Evolutionary conservation across 2,888 invertebrate genomes (phyloP), one percentile per base, ranked within the genome.

Genomic region (Chrysomela aeneicollis): DNA sequence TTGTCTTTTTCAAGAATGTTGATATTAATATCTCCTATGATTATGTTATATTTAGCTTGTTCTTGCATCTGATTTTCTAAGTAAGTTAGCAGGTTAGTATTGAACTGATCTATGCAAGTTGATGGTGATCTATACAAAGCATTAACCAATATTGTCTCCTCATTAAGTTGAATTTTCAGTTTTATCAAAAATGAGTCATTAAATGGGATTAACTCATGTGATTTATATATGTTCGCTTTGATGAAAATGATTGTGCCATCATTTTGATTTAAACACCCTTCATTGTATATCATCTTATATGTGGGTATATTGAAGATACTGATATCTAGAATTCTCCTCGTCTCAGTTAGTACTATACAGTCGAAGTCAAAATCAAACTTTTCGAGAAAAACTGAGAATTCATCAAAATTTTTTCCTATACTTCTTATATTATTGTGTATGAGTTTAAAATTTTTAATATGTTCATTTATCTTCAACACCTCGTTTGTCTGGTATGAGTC

Each of bases 341-440:
- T 59, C 21, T 47, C 59, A 1, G 59, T 49, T 12, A 57, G n/a
- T 9, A 57, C 42, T 17, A 57, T 30, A 22, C 8, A 42, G 4
- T 57, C 57, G 5, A 26, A 42, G 9, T 22, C 42, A 37, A 17
- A 10, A 18, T 57, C 42, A 2, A 37, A 17, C 9, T 46, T 17
- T 22, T 21, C 17, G 1, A 57, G 19, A n/a, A 42, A 42, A 17
- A 57, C 5, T 18, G 6, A 8, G 18, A 57, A 4, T 46, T 37
- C 32, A 46, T 46, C 46, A 37, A 57, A 22, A 47, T 59, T 59
- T 35, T 50, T 59, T 4, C n/a, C 15, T 18, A 59, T 32, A 6
- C 49, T 59, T 49, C 59, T 59, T n/a, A 59, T 59, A 26, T 59
- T 59, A 1, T 26, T 17, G 26, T 59, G 59, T 18, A 59, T 17